These are phyloP conservation scores for Baryphthengus martii DNA, from an alignment of 2,113 vertebrate genomes.

Conservation along the genomic window DNA sequence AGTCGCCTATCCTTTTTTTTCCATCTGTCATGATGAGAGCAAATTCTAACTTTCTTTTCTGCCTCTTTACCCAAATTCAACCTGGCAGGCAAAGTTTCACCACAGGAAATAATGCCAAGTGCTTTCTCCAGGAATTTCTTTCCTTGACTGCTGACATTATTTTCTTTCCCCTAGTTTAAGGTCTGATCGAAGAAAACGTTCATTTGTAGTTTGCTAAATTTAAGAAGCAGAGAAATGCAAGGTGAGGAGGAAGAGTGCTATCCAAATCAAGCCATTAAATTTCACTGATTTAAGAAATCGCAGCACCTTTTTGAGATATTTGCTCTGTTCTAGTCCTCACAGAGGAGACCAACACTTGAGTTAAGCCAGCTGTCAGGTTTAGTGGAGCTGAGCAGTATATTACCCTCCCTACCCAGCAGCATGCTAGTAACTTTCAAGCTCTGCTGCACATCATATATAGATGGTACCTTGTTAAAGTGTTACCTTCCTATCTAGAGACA, in stretches of 20 bases:
- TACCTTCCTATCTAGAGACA: background rate
- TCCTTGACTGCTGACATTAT: background rate
- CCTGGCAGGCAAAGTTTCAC: background rate
- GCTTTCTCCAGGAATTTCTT: background rate
- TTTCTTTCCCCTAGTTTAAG: background rate
- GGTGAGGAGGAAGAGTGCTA: background rate
- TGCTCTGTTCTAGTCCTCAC: background rate
- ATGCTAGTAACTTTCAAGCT: background rate
- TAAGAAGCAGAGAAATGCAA: background rate
- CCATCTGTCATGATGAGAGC: background rate
- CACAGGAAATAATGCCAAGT: background rate
- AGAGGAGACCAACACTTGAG: background rate
- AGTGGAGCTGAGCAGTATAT: background rate
- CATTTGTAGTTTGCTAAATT: background rate
- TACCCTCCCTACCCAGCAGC: background rate
- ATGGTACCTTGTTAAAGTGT: background rate
- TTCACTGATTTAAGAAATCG: background rate
- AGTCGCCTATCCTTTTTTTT: background rate
- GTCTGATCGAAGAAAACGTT: background rate
- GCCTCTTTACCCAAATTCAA: background rate
- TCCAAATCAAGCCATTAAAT: background rate
- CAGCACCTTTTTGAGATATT: background rate
- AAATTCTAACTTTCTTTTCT: background rate
- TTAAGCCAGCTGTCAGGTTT: background rate
- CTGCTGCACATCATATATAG: background rate